Conservation (phyloP, 2,113 vertebrate genomes). For the Urocynchramus pylzowi region DNA sequence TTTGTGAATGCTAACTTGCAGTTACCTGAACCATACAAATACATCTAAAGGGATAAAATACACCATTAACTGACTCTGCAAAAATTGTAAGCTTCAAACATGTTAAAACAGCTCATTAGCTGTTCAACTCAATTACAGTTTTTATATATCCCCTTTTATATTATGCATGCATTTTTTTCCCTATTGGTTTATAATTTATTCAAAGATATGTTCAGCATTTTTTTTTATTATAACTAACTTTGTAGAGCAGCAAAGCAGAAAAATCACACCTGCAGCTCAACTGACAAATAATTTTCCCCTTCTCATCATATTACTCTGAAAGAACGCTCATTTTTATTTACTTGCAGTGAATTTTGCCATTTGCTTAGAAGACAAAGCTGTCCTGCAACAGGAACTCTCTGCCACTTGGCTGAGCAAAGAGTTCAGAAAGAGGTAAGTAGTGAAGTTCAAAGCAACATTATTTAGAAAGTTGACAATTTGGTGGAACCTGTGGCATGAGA, state of each 20-base stretch:
- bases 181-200: neutral
- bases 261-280: neutral
- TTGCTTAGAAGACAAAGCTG: neutral
- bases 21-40: neutral
- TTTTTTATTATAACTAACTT: neutral
- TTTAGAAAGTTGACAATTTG: neutral
- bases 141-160: neutral
- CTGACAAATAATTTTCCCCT: neutral
- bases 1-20: neutral
- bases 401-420: neutral
- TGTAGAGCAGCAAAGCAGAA: neutral
- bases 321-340: neutral
- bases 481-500: neutral
- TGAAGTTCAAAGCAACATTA: neutral
- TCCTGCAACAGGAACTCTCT: neutral
- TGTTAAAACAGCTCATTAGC: neutral
- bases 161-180: neutral
- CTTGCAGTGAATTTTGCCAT: neutral
- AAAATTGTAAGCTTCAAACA: neutral
- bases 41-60: neutral
- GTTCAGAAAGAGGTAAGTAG: neutral
- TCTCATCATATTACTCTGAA: neutral
- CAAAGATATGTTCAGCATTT: neutral
- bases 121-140: neutral
- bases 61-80: neutral